These are phyloP conservation scores for Limanda limanda DNA, from an alignment of 2,113 vertebrate genomes.

Conservation along the genomic window DNA sequence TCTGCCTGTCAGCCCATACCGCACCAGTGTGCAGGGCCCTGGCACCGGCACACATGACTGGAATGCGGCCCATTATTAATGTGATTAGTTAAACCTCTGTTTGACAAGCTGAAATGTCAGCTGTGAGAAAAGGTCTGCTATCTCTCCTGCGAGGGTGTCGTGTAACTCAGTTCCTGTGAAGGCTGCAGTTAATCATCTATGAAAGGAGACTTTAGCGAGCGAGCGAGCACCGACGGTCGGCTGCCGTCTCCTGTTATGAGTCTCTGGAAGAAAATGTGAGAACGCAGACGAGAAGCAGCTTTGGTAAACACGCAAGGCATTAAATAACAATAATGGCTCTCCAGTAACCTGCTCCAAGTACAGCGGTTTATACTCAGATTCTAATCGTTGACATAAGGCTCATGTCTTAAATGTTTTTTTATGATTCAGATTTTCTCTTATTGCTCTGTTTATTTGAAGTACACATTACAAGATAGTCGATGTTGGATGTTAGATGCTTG, in stretches of 20 bases:
- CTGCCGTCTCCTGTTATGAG: constrained; percentile 11
- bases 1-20: neutral
- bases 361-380: too few relatives aligned
- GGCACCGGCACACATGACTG: constrained; percentile 14
- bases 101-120: constrained; percentile 45
- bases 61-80: constrained; percentile 34
- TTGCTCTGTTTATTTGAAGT: neutral
- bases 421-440: too few relatives aligned
- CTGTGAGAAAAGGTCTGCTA: constrained; percentile 19
- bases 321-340: too few relatives aligned
- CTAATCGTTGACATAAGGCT: too few relatives aligned
- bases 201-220: constrained; percentile 30
- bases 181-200: constrained; percentile 31
- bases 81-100: constrained; percentile 41
- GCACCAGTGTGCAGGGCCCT: neutral
- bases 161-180: constrained; percentile 36
- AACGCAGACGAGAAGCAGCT: constrained; percentile 8
- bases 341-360: too few relatives aligned
- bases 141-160: constrained; percentile 4
- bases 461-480: neutral
- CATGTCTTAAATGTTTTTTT: too few relatives aligned
- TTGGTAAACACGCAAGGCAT: constrained; percentile 1
- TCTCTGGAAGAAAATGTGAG: constrained; percentile 3
- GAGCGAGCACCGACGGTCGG: neutral
- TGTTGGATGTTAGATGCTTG: neutral